Evolutionary conservation across 2,888 invertebrate species (phyloP), one percentile per base, ranked within the genome.

Genomic region (Polietes domitor): DNA sequence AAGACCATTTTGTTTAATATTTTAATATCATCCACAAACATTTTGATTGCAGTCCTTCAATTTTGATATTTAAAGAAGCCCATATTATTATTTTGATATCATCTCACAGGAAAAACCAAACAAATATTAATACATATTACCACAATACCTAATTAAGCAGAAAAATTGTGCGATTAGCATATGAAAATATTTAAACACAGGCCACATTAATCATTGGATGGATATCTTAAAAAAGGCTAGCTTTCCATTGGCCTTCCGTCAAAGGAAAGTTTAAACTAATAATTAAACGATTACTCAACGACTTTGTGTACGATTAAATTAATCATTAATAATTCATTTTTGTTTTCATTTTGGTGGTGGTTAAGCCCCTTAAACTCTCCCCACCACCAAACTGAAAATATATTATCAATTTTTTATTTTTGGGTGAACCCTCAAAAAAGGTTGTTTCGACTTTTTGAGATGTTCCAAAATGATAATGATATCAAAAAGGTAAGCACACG

Each of bases 251-350:
- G 19, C 37, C 17, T 0, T 28, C 21, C 17, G 32, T 15, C 12
- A 76, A 71, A 58, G 50, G 63, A 76, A 77, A 53, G 43, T 78
- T 76, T 63, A 53, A 75, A 68, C 75, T 78, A 85, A 80, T 82
- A 86, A 87, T 88, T 91, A 90, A 91, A 89, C 89, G 91, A 91
- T 90, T 90, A 89, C 85, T 91, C 91, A 90, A 87, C 90, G 86
- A 88, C 87, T 88, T 87, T 80, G 75, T 81, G 6, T 19, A 85
- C 77, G 85, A 86, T 87, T 87, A 85, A 87, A 88, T 88, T 88
- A 89, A 90, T 89, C 89, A 90, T 87, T 79, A 73, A 76, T 73
- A 53, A 37, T 55, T 73, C 53, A 43, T 73, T n/a, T 12, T 61
- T 47, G 12, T 37, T 37, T 55, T 73, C 41, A 19, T 65, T n/a